Evolutionary conservation across 2,888 invertebrate species (phyloP), one percentile per base, ranked within the genome.

Genomic region (Acleris sparsana): DNA sequence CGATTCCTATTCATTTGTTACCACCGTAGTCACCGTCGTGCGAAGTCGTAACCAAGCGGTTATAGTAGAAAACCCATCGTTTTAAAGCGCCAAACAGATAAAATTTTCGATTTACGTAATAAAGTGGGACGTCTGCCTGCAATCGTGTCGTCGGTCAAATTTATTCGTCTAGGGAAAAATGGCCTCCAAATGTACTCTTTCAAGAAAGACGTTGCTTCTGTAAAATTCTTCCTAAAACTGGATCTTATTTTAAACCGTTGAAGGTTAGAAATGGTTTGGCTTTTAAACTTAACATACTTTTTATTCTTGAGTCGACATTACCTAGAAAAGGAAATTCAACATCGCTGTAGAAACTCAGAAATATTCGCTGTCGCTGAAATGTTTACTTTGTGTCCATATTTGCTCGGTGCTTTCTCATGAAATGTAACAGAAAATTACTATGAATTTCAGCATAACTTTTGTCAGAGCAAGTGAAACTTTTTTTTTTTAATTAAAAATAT

Each of bases 141-240:
- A 61, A 65, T 61, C 51, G 25, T 46, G 48, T 53, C 64, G 49
- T 62, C 61, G 56, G 55, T 65, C 51, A 43, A 65, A 65, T 65
- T 61, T 65, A 60, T 65, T 56, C 33, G 61, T 56, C 61, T 16
- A 4, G 43, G 25, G 61, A 56, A 61, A 65, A 56, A 65, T 65
- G 59, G 44, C 46, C 17, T 43, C 53, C 25, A 16, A 11, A 65
- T 63, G 44, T 63, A 13, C 13, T 13, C 39, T 39, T 39, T 39
- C 39, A 13, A 11, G 39, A 39, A 39, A 39, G 13, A 11, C 39
- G 13, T 13, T 13, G 39, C 39, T 39, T 39, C 13, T 0, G 4
- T 13, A 39, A 13, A 39, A 39, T 13, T 39, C 13, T 39, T 39
- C 39, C 4, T 39, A 0, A 39, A 39, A 39, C 13, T 39, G 13